These are phyloP conservation scores for Megaustenia siamemsis DNA, from an alignment of 2,888 invertebrate genomes.

Conservation along the genomic window DNA sequence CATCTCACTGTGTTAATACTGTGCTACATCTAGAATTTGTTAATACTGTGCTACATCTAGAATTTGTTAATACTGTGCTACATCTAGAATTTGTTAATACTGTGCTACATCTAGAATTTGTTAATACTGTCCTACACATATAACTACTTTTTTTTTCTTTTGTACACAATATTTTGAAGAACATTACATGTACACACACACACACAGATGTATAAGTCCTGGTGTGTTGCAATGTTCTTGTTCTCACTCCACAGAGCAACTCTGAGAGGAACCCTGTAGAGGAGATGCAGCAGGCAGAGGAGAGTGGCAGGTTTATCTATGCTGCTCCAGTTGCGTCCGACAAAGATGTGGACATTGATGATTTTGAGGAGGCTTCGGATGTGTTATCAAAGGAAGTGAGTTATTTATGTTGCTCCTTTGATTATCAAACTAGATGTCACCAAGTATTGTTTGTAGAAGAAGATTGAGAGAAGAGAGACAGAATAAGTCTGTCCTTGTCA, in stretches of 20 bases:
- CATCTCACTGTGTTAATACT: too few relatives aligned
- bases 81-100: too few relatives aligned
- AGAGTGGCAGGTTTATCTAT: slow-evolving; percentile 82
- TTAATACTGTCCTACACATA: too few relatives aligned
- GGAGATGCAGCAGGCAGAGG: slow-evolving; percentile 86
- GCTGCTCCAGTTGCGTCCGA: slow-evolving; percentile 62
- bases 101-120: too few relatives aligned
- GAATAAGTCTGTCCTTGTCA: too few relatives aligned
- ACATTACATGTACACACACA: neutral
- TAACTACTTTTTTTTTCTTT: too few relatives aligned
- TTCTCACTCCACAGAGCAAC: slow-evolving; percentile 68
- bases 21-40: too few relatives aligned
- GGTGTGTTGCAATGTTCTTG: neutral
- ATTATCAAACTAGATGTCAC: neutral
- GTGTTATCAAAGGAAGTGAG: slow-evolving; percentile 20
- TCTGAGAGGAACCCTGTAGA: slow-evolving; percentile 86
- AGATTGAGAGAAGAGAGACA: too few relatives aligned
- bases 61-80: too few relatives aligned
- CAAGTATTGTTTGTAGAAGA: too few relatives aligned
- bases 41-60: too few relatives aligned
- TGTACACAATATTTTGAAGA: too few relatives aligned
- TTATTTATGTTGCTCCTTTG: neutral
- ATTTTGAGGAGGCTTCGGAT: slow-evolving; percentile 63
- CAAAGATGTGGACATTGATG: slow-evolving; percentile 59
- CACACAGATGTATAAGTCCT: neutral